Conservation (phyloP, 1,140 invertebrate genomes). For the Aricia agestis region DNA sequence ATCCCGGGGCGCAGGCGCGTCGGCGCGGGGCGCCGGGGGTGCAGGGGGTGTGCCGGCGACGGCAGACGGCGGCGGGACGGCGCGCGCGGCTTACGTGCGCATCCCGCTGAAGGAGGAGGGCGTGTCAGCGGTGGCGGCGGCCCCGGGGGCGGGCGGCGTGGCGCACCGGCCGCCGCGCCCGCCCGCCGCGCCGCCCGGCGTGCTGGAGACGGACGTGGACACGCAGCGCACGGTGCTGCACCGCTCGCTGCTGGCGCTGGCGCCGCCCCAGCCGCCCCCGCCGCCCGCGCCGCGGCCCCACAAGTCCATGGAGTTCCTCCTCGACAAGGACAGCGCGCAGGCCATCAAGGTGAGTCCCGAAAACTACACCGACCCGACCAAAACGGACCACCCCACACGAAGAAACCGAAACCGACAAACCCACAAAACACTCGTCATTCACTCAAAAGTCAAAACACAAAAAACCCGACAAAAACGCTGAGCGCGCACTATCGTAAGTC, state of each 20-base stretch:
- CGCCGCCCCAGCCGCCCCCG: constrained; percentile 69
- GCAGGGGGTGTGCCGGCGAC: constrained; percentile 9
- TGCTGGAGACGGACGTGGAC: constrained; percentile 92
- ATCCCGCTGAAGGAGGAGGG: constrained; percentile 78
- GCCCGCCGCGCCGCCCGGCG: constrained; percentile 76
- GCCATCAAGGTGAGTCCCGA: constrained; percentile 55
- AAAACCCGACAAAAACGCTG: not conserved
- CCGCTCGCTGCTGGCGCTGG: constrained; percentile 87
- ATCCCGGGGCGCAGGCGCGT: constrained; percentile 60
- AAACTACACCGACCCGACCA: not conserved
- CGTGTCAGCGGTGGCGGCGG: constrained; percentile 49
- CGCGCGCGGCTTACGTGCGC: constrained; percentile 73
- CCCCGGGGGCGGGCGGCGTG: constrained; percentile 59
- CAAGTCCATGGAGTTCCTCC: constrained; percentile 95
- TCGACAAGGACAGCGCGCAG: constrained; percentile 88
- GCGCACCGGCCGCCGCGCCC: constrained; percentile 70
- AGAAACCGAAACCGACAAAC: not conserved
- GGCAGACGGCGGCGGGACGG: constrained; percentile 27
- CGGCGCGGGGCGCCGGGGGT: constrained; percentile 31
- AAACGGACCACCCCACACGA: not conserved
- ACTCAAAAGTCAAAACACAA: not conserved
- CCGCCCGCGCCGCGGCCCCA: constrained; percentile 79
- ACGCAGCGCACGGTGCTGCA: constrained; percentile 76
- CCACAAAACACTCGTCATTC: not conserved
- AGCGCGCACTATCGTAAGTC: constrained; percentile 2